Conservation (phyloP, 37 sponge, comb jelly and placozoan species). For the Dysidea cf. avara region DNA sequence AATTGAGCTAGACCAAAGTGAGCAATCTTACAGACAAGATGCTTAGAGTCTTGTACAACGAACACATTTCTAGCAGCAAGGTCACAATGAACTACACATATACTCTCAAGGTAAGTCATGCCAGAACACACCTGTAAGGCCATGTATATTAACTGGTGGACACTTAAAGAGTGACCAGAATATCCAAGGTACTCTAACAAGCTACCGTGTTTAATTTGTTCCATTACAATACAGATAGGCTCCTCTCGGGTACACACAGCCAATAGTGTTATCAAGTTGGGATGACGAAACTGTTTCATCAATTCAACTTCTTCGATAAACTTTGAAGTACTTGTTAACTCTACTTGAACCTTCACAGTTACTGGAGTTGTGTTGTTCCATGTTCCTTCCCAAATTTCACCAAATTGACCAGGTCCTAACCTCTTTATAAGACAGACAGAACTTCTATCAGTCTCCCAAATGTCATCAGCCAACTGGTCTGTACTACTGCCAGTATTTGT, state of each 20-base stretch:
- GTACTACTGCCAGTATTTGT: conserved; percentile 85
- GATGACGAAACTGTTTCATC: conserved; percentile 95
- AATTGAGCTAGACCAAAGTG: conserved; percentile 98
- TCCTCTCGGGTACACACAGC: conserved; percentile 95
- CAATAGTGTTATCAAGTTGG: conserved; percentile 94
- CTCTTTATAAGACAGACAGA: conserved; percentile 59
- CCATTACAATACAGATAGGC: conserved; percentile 93
- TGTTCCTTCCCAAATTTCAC: conserved; percentile 93
- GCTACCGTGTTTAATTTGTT: conserved; percentile 95
- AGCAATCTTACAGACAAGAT: conserved; percentile 89
- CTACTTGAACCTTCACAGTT: conserved; percentile 94
- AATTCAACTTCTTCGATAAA: conserved; percentile 93
- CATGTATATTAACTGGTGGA: conserved; percentile 85
- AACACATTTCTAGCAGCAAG: conserved; percentile 96
- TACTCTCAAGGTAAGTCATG: conserved; percentile 93
- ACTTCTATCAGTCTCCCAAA: conserved; percentile 90
- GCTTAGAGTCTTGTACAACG: conserved; percentile 95
- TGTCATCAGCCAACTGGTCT: conserved; percentile 72
- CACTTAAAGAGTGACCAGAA: conserved; percentile 73
- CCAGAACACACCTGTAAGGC: conserved; percentile 88
- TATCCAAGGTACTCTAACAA: conserved; percentile 88
- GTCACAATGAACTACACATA: conserved; percentile 94
- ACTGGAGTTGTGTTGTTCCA: conserved; percentile 94
- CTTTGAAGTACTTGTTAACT: conserved; percentile 80
- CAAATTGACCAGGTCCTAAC: conserved; percentile 92